Percentiles rank a stretch among this genome's conserved stretches.
Conservation (phyloP, 2,888 invertebrate species). For the Hermaeophaga mercurialis region DNA sequence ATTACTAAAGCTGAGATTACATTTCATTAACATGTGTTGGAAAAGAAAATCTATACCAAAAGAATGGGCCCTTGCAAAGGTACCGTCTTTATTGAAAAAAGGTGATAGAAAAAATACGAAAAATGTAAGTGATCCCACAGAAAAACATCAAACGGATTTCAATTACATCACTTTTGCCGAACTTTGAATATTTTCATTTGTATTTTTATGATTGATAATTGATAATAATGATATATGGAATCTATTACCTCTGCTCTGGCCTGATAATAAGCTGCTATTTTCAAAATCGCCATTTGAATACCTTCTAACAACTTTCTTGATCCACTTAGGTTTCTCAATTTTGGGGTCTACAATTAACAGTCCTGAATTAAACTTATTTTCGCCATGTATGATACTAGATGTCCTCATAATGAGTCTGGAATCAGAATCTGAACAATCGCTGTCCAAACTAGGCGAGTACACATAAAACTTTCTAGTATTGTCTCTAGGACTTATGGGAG, state of each 20-base stretch:
- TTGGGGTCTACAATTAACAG: slow-evolving; percentile 55
- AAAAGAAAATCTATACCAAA: no score
- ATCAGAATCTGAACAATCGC: slow-evolving; percentile 57
- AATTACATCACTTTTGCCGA: no score
- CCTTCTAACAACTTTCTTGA: slow-evolving; percentile 56
- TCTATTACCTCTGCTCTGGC: slow-evolving; percentile 55
- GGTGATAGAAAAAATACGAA: no score
- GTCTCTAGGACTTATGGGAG: slow-evolving; percentile 55
- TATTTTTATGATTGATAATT: no score
- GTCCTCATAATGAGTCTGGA: slow-evolving; percentile 53
- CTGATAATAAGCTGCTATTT: slow-evolving; percentile 56
- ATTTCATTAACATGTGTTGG: no score
- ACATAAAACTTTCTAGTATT: slow-evolving; percentile 54
- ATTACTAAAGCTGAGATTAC: no score
- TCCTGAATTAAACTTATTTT: slow-evolving; percentile 43
- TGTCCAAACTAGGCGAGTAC: slow-evolving; percentile 57
- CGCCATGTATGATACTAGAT: slow-evolving; percentile 44
- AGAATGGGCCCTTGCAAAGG: no score
- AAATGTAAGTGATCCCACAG: no score
- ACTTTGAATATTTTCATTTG: no score
- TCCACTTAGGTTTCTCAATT: slow-evolving; percentile 55
- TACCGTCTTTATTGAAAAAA: no score
- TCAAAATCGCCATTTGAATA: slow-evolving; percentile 58
- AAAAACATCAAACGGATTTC: no score
- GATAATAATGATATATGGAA: not conserved